Conservation (phyloP, 1,140 invertebrate species). For the Rhizoglyphus robini region DNA sequence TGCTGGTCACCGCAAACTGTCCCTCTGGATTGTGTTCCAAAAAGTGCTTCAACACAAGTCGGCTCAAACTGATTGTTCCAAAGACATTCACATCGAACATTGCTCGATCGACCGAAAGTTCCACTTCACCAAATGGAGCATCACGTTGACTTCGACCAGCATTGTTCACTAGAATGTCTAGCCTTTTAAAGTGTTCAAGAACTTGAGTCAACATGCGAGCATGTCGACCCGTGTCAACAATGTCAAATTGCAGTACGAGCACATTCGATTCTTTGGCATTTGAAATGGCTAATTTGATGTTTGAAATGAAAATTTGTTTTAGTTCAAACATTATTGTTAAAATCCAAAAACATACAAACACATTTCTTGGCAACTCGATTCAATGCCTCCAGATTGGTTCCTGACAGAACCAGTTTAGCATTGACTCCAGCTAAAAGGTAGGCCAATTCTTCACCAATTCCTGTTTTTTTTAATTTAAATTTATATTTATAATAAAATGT, state of each 20-base stretch:
- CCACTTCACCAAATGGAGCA: constrained; percentile 59
- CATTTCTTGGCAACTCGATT: constrained; percentile 56
- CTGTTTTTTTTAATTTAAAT: no score
- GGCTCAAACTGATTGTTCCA: constrained; percentile 51
- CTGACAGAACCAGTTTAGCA: constrained; percentile 58
- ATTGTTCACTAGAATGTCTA: constrained; percentile 67
- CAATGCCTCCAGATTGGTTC: constrained; percentile 54
- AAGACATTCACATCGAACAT: constrained; percentile 73
- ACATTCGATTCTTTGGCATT: constrained; percentile 22
- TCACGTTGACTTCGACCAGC: constrained; percentile 64
- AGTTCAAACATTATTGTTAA: neutral
- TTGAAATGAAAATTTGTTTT: neutral
- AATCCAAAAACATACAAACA: constrained; percentile 32
- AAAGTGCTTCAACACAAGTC: constrained; percentile 52
- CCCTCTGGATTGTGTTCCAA: constrained; percentile 38
- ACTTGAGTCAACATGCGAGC: constrained; percentile 47
- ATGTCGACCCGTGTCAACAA: constrained; percentile 44
- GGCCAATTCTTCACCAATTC: constrained; percentile 66
- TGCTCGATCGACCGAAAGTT: constrained; percentile 56
- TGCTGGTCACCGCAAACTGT: constrained; percentile 57
- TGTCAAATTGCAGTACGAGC: constrained; percentile 24
- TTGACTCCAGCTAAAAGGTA: constrained; percentile 52
- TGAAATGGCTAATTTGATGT: neutral
- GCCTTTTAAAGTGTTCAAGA: constrained; percentile 53
- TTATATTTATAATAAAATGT: neutral